A percentile compares a stretch with the other conserved stretches of the same genome.
Evolutionary conservation across 2,797 vertebrate species (phyloP).

Genomic region (Girardinus metallicus): DNA sequence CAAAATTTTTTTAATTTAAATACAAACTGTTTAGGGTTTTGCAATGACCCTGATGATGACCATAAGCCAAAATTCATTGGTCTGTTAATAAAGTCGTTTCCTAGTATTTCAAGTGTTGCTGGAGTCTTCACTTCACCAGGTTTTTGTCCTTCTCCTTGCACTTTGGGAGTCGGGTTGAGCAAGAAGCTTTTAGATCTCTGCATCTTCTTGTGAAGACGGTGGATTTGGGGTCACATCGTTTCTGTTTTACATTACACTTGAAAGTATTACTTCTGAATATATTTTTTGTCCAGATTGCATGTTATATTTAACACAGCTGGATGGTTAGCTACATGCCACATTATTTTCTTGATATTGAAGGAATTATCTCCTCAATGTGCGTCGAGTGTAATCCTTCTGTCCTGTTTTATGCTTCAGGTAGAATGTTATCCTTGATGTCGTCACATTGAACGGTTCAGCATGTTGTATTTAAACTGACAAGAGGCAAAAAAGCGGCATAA

Average conservation of each 20-base stretch:
- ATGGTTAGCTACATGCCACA: not conserved
- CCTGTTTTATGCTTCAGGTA: conserved; percentile 18
- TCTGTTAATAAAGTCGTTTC: not conserved
- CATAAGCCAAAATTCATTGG: not conserved
- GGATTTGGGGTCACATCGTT: no score
- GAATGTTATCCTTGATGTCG: conserved; percentile 8
- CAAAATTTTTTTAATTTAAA: not conserved
- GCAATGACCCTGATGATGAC: not conserved
- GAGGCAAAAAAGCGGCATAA: conserved; percentile 33
- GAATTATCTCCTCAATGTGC: not conserved
- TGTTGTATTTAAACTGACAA: conserved; percentile 25
- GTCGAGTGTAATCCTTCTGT: conserved; percentile 6
- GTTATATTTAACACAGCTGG: not conserved
- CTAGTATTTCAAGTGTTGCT: not conserved
- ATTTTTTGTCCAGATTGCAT: not conserved
- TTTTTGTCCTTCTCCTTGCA: not conserved
- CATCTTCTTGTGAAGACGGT: not conserved
- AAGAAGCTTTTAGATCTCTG: not conserved
- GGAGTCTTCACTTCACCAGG: not conserved
- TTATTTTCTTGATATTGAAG: conserved; percentile 5
- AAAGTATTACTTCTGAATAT: not conserved
- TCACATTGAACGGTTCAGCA: conserved; percentile 5
- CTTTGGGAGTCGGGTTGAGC: not conserved
- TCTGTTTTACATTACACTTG: not conserved
- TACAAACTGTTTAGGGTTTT: not conserved